Evolutionary conservation across 2,797 vertebrate genomes (phyloP), one percentile per base, ranked within the genome.

Genomic region (Amniataba percoides): DNA sequence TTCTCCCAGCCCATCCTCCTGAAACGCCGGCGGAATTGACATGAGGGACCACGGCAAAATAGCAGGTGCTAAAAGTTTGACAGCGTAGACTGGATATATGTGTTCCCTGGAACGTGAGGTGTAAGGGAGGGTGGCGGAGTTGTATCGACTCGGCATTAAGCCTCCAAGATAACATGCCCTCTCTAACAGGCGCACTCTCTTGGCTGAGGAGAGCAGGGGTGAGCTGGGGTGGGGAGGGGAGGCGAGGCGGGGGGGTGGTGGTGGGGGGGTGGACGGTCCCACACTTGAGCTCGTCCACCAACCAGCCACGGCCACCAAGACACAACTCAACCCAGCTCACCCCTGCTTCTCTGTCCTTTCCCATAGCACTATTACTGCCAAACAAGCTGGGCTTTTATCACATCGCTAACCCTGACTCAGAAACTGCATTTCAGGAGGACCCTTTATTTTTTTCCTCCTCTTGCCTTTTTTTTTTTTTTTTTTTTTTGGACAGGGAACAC

Each of bases 361-460:
- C 91, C 88, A 88, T 53, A 89, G 89, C 89, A 87, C 94, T 90
- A 84, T 95, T 95, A 94, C 85, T 92, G 93, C 93, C 93, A 92
- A 95, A 94, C 96, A 95, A 94, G 96, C 94, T 94, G 94, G 94
- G 96, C 94, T 96, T 96, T 96, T 97, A 96, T 96, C 96, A 95
- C 96, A 89, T 96, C 89, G 95, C 94, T 95, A 95, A 95, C 92
- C 94, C 72, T 95, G 95, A 98, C 96, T 97, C 96, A 96, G 95
- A 95, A 96, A 95, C 91, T 95, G 93, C 95, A 95, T 95, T 94
- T 95, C 86, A 95, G 94, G 77, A 85, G 67, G 78, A 81, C 70
- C 51, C 78, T 85, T 70, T 85, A 73, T 87, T 85, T 87, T 81
- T 80, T 79, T 53, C 49, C 67, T 61, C 51, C 59, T 63, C 43